Conservation (phyloP, 2,113 vertebrate genomes). For the Struthio camelus region DNA sequence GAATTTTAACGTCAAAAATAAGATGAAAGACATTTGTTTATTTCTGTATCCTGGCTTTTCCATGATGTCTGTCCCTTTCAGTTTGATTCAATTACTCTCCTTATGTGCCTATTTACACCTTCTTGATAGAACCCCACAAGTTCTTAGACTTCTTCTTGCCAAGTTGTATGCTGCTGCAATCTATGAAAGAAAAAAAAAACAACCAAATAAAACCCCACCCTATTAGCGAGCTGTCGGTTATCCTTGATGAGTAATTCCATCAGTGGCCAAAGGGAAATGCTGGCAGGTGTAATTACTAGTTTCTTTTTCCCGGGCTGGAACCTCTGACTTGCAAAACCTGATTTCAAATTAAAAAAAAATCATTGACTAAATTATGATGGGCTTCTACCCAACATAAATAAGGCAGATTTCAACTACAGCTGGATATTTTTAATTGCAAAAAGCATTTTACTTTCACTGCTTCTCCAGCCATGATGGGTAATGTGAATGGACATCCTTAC, state of each 20-base stretch:
- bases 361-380: conserved; percentile 14
- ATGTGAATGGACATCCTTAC: not conserved
- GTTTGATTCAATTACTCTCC: not conserved
- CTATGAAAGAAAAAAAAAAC: not conserved
- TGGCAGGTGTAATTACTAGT: conserved; percentile 61
- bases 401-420: not conserved
- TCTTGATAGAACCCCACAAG: not conserved
- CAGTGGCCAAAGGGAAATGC: conserved; percentile 24
- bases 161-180: not conserved
- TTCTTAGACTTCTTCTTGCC: not conserved
- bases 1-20: not conserved
- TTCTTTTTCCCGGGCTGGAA: conserved; percentile 46
- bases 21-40: not conserved
- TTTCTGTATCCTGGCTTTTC: not conserved
- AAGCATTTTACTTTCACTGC: not conserved
- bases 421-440: conserved; percentile 17
- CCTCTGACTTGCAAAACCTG: conserved; percentile 7
- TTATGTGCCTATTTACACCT: not conserved
- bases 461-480: not conserved
- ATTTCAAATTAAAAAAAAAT: conserved; percentile 9
- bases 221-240: conserved; percentile 54
- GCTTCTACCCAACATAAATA: not conserved
- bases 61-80: not conserved
- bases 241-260: not conserved
- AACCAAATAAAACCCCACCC: conserved; percentile 35